Percentiles rank a stretch among this genome's conserved stretches.
Conservation (phyloP, 2,113 vertebrate genomes). For the Equus quagga region DNA sequence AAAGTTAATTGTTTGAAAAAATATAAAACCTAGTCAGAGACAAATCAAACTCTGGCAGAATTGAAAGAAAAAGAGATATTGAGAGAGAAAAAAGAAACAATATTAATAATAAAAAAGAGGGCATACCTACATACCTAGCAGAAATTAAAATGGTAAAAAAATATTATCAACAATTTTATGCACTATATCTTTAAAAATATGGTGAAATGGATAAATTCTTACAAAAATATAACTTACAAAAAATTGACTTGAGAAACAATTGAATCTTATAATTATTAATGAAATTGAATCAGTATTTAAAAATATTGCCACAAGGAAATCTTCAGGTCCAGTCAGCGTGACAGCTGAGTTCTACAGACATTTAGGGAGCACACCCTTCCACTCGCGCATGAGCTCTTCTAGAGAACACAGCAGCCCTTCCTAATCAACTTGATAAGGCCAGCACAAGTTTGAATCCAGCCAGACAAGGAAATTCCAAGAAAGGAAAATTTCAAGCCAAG, state of each 20-base stretch:
- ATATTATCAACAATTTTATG: not conserved
- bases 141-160: not conserved
- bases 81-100: not conserved
- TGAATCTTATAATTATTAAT: not conserved
- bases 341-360: not conserved
- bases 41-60: not conserved
- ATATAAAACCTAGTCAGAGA: not conserved
- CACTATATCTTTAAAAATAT: not conserved
- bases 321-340: not conserved
- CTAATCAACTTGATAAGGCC: not conserved
- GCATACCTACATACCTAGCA: not conserved
- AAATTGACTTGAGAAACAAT: not conserved
- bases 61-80: not conserved
- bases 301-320: not conserved
- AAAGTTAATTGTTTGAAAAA: not conserved
- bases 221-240: not conserved
- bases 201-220: not conserved
- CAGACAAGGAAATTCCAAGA: not conserved
- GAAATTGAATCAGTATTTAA: not conserved
- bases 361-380: not conserved
- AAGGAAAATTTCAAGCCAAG: not conserved
- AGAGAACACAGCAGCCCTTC: not conserved
- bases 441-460: not conserved
- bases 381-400: not conserved
- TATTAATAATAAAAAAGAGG: not conserved